phyloP scores from a whole-genome alignment of 1,140 invertebrate species.

The Dendrolimus kikuchii region DNA sequence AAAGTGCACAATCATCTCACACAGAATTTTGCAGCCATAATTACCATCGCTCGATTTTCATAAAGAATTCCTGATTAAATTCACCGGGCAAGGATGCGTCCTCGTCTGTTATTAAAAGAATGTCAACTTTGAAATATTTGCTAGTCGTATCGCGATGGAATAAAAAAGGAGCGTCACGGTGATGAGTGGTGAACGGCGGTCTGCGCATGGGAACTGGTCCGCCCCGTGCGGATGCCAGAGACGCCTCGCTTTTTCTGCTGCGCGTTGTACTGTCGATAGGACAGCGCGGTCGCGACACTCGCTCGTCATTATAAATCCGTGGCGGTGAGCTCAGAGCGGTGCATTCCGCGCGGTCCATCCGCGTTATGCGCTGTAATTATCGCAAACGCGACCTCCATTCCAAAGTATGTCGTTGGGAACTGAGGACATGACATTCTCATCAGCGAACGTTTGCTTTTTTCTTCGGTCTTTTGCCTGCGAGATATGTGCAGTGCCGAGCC shows the following conservation, averaged over 20 bases:
- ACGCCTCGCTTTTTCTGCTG: conserved; percentile 45
- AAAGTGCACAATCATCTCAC: conserved; percentile 57
- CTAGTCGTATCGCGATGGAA: conserved; percentile 55
- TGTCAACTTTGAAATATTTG: conserved; percentile 67
- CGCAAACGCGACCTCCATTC: conserved; percentile 62
- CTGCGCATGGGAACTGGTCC: conserved; percentile 45
- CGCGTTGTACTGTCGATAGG: conserved; percentile 44
- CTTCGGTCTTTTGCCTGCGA: conserved; percentile 35
- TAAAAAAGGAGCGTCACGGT: conserved; percentile 32
- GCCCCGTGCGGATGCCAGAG: conserved; percentile 41
- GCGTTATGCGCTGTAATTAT: conserved; percentile 68
- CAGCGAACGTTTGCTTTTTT: conserved; percentile 62
- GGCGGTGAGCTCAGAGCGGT: conserved; percentile 60
- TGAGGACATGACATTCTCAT: conserved; percentile 69
- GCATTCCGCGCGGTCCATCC: conserved; percentile 55
- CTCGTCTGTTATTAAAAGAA: conserved; percentile 63
- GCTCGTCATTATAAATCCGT: conserved; percentile 62
- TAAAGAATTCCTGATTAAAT: conserved; percentile 56
- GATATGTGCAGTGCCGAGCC: conserved; percentile 40
- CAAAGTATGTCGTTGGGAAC: conserved; percentile 68
- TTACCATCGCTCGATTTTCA: conserved; percentile 50
- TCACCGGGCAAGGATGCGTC: conserved; percentile 55
- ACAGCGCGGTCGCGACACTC: conserved; percentile 50
- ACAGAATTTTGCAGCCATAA: conserved; percentile 50
- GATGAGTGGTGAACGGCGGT: conserved; percentile 21